A percentile compares a stretch with the other conserved stretches of the same genome.
Conservation (phyloP, 2,888 invertebrate genomes). For the Alentia gelatinosa region DNA sequence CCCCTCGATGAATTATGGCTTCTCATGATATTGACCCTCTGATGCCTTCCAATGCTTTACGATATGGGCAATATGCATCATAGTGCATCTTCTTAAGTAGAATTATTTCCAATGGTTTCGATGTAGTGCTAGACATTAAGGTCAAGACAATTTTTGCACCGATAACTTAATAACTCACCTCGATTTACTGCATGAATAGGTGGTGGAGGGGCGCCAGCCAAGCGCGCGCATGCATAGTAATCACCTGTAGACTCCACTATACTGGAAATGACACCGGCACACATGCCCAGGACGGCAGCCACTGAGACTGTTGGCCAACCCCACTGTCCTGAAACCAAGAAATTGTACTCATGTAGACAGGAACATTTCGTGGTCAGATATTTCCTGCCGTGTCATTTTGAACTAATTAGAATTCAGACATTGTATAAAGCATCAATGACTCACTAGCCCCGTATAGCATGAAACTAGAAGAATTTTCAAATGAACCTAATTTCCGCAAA, state of each 20-base stretch:
- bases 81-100: not conserved
- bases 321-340: conserved; percentile 73
- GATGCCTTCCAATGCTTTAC: not conserved
- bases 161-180: conserved; percentile 64
- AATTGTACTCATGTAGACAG: not conserved
- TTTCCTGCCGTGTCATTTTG: not conserved
- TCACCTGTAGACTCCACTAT: conserved; percentile 86
- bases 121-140: not conserved
- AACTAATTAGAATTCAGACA: not conserved
- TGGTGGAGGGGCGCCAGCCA: conserved; percentile 88
- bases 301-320: conserved; percentile 75
- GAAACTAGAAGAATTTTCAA: not conserved
- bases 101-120: not conserved
- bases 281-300: conserved; percentile 75
- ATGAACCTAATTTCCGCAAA: not conserved
- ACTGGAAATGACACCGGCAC: conserved; percentile 75
- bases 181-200: conserved; percentile 93
- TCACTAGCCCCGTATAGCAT: not conserved
- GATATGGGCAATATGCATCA: not conserved
- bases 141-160: not conserved
- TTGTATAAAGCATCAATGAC: not conserved
- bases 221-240: conserved; percentile 91
- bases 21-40: not conserved
- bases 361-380: not conserved
- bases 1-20: not conserved